These are phyloP conservation scores for Synanthedon myopaeformis DNA, from an alignment of 2,888 invertebrate species.

Conservation along the genomic window DNA sequence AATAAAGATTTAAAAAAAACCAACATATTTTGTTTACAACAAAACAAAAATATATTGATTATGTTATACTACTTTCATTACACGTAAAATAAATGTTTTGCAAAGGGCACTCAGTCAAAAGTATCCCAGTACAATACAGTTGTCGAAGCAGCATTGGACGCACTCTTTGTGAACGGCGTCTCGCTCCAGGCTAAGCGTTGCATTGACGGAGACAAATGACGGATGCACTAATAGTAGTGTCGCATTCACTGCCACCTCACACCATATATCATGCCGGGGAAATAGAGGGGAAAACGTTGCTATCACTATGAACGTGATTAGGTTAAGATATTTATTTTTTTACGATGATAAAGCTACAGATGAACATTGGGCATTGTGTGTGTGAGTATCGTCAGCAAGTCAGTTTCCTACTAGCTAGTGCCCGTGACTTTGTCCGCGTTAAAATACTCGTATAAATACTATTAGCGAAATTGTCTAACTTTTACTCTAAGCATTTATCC, in stretches of 20 bases:
- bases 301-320: slow-evolving; percentile 59
- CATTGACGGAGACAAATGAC: slow-evolving; percentile 68
- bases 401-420: too few species aligned
- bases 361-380: too few species aligned
- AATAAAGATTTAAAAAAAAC: too few species aligned
- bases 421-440: too few species aligned
- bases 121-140: slow-evolving; percentile 27
- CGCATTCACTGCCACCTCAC: slow-evolving; percentile 39
- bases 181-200: slow-evolving; percentile 38
- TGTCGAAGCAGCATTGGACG: slow-evolving; percentile 37
- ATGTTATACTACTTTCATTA: too few species aligned
- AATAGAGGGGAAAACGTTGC: slow-evolving; percentile 52
- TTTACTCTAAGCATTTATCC: too few species aligned
- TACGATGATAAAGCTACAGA: too few species aligned
- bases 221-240: slow-evolving; percentile 70
- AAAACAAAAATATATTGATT: too few species aligned
- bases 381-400: too few species aligned
- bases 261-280: slow-evolving; percentile 61
- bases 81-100: not conserved
- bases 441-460: too few species aligned
- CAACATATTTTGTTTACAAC: too few species aligned
- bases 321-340: slow-evolving; percentile 30
- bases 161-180: slow-evolving; percentile 12
- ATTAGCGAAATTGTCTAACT: too few species aligned
- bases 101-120: slow-evolving; percentile 4